Base-by-base conservation (phyloP, 2,113 vertebrate genomes). In the Perca fluviatilis region DNA sequence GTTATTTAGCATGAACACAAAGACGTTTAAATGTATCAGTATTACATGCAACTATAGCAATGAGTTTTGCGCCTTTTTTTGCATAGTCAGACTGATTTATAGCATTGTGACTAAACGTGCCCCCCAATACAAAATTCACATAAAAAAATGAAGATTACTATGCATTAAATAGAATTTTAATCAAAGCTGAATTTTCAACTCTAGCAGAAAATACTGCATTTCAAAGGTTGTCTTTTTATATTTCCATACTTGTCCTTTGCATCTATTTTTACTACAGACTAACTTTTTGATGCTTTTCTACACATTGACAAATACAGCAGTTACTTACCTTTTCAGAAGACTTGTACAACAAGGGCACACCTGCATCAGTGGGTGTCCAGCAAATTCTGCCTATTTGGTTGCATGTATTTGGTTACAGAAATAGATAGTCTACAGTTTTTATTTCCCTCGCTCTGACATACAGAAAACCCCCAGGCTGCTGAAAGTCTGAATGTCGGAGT, bases 321-420 rank as follows among this genome's bases (percentile, higher is more conserved):
- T 56, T 46, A 43, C 88, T 56, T 90, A 89, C 92, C 75, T 89
- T 73, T 80, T 89, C 51, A 49, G 73, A 87, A 71, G 61, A 69
- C 53, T 62, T 30, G 8, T 10, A 70, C 36, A 53, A 50, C 23
- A 1, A 63, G 72, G 33, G 72, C 49, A 71, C 62, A 76, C 27
- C 64, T 72, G 77, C 27, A 18, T 72, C 70, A 49, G 64, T 47
- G 51, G 61, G 43, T 23, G 53, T 78, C 53, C 73, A 62, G 67
- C 18, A 63, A 54, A 61, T 16, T 76, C 43, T 62, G 33, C 18
- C 27, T 57, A 13, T 64, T 64, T 67, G 40, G 27, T 76, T 47
- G 46, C n/a, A 13, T 61, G n/a, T 46, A 13, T 74, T 74, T 33
- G 54, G 43, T 65, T 58, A 19, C 53, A 56, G 51, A 47, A 56